A percentile compares a stretch with the other conserved stretches of the same genome.
Evolutionary conservation across 1,140 invertebrate genomes (phyloP).

Genomic region (Monochamus saltuarius): DNA sequence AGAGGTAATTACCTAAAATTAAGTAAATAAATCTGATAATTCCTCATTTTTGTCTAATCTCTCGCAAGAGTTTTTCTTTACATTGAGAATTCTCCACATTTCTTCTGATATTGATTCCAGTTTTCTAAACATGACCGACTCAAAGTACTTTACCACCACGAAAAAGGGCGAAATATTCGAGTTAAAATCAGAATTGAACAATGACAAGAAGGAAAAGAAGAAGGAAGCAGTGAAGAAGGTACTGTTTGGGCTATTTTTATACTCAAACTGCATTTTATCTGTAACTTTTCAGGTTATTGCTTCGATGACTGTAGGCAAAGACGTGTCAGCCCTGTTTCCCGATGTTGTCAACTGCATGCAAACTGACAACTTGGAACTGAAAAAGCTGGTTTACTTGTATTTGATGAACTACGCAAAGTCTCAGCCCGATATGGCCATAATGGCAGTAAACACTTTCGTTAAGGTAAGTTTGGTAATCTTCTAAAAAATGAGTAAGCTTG

Average conservation of each 20-base stretch:
- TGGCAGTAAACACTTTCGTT: conserved; percentile 99
- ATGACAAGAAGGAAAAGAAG: conserved; percentile 99
- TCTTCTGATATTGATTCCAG: no score
- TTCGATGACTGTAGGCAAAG: conserved; percentile 99
- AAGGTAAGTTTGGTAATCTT: conserved; percentile 68
- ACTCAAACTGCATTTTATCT: not conserved
- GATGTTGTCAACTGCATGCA: conserved; percentile 99
- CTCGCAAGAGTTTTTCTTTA: no score
- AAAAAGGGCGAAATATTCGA: conserved; percentile 99
- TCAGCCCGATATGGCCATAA: conserved; percentile 99
- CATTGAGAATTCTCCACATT: no score
- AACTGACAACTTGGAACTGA: conserved; percentile 98
- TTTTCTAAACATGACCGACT: conserved; percentile 85
- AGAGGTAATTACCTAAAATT: no score
- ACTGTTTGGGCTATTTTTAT: conserved; percentile 24
- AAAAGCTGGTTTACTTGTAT: conserved; percentile 99
- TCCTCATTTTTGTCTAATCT: no score
- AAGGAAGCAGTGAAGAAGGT: conserved; percentile 99
- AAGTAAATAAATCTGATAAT: no score
- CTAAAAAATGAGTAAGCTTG: conserved; percentile 19
- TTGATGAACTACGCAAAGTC: conserved; percentile 99
- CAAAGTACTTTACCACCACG: conserved; percentile 99
- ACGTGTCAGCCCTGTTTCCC: conserved; percentile 94
- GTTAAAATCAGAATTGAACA: conserved; percentile 97
- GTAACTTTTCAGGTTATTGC: conserved; percentile 82